A percentile compares a stretch with the other conserved stretches of the same genome.
phyloP scores from a whole-genome alignment of 2,888 invertebrate species.

The Minunthozetes semirufus region DNA sequence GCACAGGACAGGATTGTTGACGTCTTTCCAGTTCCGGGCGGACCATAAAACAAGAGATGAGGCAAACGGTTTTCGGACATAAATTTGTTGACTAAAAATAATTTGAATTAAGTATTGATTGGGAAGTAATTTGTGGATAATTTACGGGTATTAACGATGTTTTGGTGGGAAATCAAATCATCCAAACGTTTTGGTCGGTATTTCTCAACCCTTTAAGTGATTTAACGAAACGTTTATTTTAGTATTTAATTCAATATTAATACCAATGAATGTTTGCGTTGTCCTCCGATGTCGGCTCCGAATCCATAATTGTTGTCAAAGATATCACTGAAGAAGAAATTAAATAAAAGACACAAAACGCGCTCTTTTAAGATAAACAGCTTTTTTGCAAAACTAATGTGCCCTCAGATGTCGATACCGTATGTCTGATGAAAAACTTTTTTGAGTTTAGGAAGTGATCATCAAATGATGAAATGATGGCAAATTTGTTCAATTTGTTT shows the following conservation, averaged over 20 bases:
- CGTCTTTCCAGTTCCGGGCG: constrained; percentile 97
- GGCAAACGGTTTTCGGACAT: constrained; percentile 86
- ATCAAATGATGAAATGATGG: no score
- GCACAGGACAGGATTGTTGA: constrained; percentile 96
- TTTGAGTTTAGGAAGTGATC: no score
- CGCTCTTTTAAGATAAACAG: no score
- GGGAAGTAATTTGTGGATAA: constrained; percentile 45
- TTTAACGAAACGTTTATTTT: background rate
- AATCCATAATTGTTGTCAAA: background rate
- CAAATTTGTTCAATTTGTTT: no score
- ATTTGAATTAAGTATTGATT: background rate
- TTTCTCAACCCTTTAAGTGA: constrained; percentile 76
- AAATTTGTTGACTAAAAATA: constrained; percentile 65
- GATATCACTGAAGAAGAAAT: no score
- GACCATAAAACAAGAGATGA: constrained; percentile 93
- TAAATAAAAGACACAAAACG: no score
- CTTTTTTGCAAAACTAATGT: no score
- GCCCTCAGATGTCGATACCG: no score
- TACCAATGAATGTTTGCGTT: constrained; percentile 24
- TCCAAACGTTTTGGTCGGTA: constrained; percentile 85
- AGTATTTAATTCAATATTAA: background rate
- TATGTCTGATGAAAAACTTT: no score
- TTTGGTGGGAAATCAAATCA: constrained; percentile 93
- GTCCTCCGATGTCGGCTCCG: background rate
- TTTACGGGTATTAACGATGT: constrained; percentile 92